Percentiles rank a stretch among this genome's conserved stretches.
phyloP scores from a whole-genome alignment of 2,113 vertebrate genomes.

The Catharus fuscescens region DNA sequence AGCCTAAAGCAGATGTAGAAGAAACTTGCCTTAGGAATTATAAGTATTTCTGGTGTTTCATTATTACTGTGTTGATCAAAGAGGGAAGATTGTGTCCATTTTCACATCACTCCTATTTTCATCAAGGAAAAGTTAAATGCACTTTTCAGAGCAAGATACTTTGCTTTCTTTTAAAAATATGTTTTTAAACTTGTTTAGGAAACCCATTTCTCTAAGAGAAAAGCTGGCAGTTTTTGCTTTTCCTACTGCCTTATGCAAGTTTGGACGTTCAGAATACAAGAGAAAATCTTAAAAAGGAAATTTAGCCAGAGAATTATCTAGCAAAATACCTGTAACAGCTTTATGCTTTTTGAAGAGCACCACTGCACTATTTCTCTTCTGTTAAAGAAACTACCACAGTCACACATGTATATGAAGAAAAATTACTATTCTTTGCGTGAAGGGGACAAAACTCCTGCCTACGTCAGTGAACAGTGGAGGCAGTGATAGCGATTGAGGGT shows the following conservation, averaged over 20 bases:
- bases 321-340: neutral
- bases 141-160: neutral
- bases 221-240: neutral
- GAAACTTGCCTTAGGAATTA: conserved; percentile 16
- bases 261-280: neutral
- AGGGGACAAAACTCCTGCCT: neutral
- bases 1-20: conserved; percentile 40
- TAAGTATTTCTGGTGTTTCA: conserved; percentile 22
- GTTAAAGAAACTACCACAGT: neutral
- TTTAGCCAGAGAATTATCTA: neutral
- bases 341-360: neutral
- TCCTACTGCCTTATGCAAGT: neutral
- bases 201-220: neutral
- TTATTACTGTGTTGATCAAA: neutral
- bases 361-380: neutral
- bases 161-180: neutral
- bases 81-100: neutral
- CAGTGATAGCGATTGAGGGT: neutral
- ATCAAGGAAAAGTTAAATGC: neutral
- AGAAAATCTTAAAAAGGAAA: neutral
- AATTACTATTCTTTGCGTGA: neutral
- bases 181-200: neutral
- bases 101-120: neutral
- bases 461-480: neutral
- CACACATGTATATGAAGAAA: neutral